Evolutionary conservation across 2,113 vertebrate species (phyloP).

Genomic region (Nothocercus nigrocapillus): DNA sequence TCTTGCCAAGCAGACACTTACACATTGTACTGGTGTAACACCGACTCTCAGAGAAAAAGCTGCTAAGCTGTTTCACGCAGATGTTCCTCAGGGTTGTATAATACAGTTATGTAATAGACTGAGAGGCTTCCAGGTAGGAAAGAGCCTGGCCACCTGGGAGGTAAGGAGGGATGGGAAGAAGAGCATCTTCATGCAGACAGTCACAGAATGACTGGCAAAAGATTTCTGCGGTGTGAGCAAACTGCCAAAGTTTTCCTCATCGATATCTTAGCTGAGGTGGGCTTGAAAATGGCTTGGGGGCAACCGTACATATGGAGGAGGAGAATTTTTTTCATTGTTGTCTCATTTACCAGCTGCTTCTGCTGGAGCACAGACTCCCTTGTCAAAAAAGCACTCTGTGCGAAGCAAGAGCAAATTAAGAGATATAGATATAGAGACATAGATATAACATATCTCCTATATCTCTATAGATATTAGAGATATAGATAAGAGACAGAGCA

Average conservation of each 20-base stretch:
- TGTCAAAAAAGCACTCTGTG: neutral
- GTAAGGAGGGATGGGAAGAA: neutral
- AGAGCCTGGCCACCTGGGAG: neutral
- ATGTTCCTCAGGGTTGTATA: neutral
- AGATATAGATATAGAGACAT: too few relatives aligned
- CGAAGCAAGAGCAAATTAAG: neutral
- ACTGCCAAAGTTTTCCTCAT: neutral
- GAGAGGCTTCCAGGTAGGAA: neutral
- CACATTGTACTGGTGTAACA: neutral
- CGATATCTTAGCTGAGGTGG: neutral
- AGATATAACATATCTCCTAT: too few relatives aligned
- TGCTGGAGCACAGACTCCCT: neutral
- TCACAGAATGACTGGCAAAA: neutral
- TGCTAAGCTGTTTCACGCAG: neutral
- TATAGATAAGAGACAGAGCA: neutral
- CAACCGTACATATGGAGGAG: neutral
- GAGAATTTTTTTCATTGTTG: rapidly evolving
- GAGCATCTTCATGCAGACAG: neutral
- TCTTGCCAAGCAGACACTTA: neutral
- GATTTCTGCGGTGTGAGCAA: neutral
- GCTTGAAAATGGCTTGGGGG: neutral
- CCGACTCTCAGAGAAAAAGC: neutral
- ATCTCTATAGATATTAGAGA: neutral
- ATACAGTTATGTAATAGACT: neutral
- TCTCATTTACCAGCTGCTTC: neutral